Percentiles rank a stretch among this genome's conserved stretches.
These are phyloP conservation scores for Alosa sapidissima DNA, from an alignment of 2,797 vertebrate species.

Conservation along the genomic window DNA sequence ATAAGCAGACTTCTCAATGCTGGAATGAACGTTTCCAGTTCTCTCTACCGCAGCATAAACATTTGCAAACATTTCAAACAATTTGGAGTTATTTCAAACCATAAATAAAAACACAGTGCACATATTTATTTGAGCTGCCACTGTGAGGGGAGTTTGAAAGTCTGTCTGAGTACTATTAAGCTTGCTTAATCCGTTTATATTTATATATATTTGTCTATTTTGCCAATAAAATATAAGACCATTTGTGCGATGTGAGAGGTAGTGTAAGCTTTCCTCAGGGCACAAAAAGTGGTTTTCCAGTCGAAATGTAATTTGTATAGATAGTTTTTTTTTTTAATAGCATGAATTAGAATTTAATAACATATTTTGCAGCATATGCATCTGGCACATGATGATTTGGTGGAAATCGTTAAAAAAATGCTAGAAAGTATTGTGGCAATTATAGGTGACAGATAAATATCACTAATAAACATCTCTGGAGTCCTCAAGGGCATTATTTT, in stretches of 20 bases:
- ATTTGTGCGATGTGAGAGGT: background rate
- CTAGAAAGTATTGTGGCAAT: background rate
- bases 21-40: background rate
- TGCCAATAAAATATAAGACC: slow-evolving; percentile 5
- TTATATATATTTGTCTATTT: slow-evolving; percentile 21
- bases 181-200: slow-evolving; percentile 17
- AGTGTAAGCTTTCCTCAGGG: background rate
- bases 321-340: slow-evolving; percentile 23
- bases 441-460: background rate
- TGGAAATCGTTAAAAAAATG: background rate
- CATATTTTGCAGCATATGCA: background rate
- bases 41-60: background rate
- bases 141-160: slow-evolving; percentile 26
- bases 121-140: slow-evolving; percentile 33
- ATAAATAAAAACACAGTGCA: slow-evolving; percentile 33
- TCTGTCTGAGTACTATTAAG: slow-evolving; percentile 8
- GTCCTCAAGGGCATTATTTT: slow-evolving; percentile 1
- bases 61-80: slow-evolving; percentile 28
- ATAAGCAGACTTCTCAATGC: background rate
- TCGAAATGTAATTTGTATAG: slow-evolving; percentile 43
- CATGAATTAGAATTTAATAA: background rate
- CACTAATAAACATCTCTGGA: background rate
- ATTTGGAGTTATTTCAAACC: slow-evolving; percentile 14
- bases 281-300: background rate
- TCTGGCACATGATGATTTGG: background rate